Evolutionary conservation across 2,888 invertebrate species (phyloP).

Genomic region (Mesoligia furuncula): DNA sequence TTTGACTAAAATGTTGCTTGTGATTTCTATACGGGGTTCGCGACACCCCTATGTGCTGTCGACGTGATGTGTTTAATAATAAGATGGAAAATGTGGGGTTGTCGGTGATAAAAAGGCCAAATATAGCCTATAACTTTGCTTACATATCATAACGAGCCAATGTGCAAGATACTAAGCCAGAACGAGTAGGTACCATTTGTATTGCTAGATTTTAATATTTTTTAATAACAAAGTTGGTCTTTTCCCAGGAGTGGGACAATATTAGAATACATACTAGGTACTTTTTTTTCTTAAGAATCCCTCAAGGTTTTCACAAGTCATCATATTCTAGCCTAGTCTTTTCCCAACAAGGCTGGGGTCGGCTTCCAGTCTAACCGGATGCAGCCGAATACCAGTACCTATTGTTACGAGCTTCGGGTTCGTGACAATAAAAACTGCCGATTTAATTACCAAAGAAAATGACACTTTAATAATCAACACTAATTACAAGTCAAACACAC

Average conservation of each 20-base stretch:
- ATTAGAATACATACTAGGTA: too few species aligned
- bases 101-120: conserved; percentile 2
- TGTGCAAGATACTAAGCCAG: neutral
- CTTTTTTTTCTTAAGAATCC: neutral
- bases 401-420: too few species aligned
- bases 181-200: neutral
- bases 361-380: neutral
- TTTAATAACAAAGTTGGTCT: neutral
- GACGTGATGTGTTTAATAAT: conserved; percentile 23
- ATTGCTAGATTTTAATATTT: neutral
- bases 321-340: neutral
- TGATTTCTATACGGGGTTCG: conserved; percentile 4
- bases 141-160: neutral
- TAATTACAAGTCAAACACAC: too few species aligned
- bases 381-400: neutral
- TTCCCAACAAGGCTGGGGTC: neutral
- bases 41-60: neutral
- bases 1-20: conserved; percentile 6
- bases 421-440: too few species aligned
- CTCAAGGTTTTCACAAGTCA: neutral
- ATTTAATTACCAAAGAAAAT: too few species aligned
- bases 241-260: too few species aligned
- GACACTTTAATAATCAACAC: too few species aligned
- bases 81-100: neutral
- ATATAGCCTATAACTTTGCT: neutral